Evolutionary conservation across 1,140 invertebrate species (phyloP), one percentile per base, ranked within the genome.

Genomic region (Penaeus indicus): DNA sequence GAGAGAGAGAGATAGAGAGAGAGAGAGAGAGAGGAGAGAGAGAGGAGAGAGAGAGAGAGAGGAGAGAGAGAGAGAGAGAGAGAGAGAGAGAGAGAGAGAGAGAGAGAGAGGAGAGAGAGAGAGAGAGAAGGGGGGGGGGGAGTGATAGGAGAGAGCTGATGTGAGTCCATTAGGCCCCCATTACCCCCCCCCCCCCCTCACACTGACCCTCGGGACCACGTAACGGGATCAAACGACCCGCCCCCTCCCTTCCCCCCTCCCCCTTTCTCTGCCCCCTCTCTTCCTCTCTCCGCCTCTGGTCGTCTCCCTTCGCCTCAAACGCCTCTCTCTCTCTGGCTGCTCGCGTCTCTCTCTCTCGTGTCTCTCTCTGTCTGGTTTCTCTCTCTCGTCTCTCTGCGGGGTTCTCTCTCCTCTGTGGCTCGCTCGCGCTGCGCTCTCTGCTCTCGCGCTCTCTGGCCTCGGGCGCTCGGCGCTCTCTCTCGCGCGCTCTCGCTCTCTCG

Each of bases 141-240:
- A 13, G 13, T 10, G 47, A 18, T 2, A 42, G 78, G 11, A 18
- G 21, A 47, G 54, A 47, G 63, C 42, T 61, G 67, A 42, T 22
- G 62, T 47, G 61, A 84, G 82, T 84, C 54, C 80, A 84, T 67
- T 84, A 67, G 82, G 63, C 32, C 61, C 61, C 82, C 82, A 84
- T 84, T 84, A 67, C 62, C 82, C 61, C 38, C 61, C 32, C 7
- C 47, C 78, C 82, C 82, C 81, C 32, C 81, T 64, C 81, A 60
- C 38, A 19, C 25, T 32, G 47, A 61, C 82, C 82, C 47, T 84
- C 25, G 82, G 82, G 67, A 63, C 27, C 27, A 27, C 61, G 62
- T 69, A 84, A 84, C 62, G 67, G 67, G 82, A 84, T 84, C 82
- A 84, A 84, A 84, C 62, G 82, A 84, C 47, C 61, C 47, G 78